A percentile compares a stretch with the other conserved stretches of the same genome.
These are phyloP conservation scores for Tychaedon coryphoeus DNA, from an alignment of 2,113 vertebrate species.

Conservation along the genomic window DNA sequence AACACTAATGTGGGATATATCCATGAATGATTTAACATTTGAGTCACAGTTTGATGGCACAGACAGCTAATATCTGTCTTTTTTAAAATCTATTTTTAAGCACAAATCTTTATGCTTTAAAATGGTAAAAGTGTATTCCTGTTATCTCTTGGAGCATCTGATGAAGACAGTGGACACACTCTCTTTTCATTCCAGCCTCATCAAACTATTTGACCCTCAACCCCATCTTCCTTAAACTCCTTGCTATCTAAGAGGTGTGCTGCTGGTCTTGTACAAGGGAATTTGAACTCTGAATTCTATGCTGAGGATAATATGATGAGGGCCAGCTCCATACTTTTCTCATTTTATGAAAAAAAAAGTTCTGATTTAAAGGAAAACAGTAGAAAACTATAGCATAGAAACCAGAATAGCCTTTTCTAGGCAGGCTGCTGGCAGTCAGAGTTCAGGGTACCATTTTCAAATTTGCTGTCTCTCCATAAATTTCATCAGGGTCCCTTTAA, in stretches of 20 bases:
- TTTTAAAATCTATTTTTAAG: neutral
- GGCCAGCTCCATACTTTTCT: neutral
- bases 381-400: neutral
- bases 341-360: neutral
- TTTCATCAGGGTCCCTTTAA: neutral
- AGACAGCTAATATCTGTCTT: neutral
- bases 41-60: neutral
- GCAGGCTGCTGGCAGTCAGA: neutral
- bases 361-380: neutral
- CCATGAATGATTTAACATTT: constrained; percentile 37
- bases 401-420: neutral
- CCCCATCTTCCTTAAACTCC: neutral
- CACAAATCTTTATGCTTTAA: neutral
- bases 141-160: neutral
- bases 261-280: neutral
- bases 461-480: neutral
- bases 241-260: neutral
- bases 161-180: neutral
- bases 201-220: neutral
- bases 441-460: neutral
- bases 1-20: neutral
- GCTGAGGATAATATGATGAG: neutral
- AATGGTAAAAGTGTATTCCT: neutral
- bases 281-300: neutral
- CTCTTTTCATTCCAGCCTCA: neutral